These are phyloP conservation scores for Lycocorax pyrrhopterus DNA, from an alignment of 2,113 vertebrate species.

Conservation along the genomic window DNA sequence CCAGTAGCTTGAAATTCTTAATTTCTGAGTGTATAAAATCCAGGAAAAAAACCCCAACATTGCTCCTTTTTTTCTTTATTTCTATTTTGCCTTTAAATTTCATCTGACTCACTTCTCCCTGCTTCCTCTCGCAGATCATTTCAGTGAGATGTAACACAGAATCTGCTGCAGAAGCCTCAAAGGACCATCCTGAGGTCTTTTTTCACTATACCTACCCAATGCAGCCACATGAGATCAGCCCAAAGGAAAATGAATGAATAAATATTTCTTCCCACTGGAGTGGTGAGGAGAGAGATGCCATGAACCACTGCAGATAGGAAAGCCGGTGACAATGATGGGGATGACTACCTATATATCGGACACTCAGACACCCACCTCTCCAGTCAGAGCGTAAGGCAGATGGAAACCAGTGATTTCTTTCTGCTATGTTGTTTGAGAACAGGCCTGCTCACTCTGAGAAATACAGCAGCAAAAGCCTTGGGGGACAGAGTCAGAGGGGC, in stretches of 20 bases:
- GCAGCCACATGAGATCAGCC: not conserved
- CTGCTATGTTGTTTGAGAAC: not conserved
- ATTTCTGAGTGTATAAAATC: not conserved
- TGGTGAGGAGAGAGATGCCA: not conserved
- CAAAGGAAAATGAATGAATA: not conserved
- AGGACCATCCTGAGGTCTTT: not conserved
- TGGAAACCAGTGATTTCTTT: not conserved
- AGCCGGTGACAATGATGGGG: not conserved
- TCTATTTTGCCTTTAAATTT: not conserved
- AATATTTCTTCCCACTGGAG: conserved; percentile 9
- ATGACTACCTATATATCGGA: not conserved
- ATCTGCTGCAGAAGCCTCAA: not conserved
- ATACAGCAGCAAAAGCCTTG: conserved; percentile 34
- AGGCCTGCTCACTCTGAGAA: not conserved
- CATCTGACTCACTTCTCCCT: not conserved
- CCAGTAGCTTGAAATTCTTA: not conserved
- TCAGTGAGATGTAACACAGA: not conserved
- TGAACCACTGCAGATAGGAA: not conserved
- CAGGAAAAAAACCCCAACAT: not conserved
- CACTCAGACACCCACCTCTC: not conserved
- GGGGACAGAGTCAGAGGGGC: conserved; percentile 24
- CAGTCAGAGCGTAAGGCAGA: not conserved
- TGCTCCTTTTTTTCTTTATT: not conserved
- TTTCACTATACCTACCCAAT: not conserved
- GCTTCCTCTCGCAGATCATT: not conserved